These are phyloP conservation scores for Diaperis boleti DNA, from an alignment of 2,888 invertebrate genomes.

Conservation along the genomic window DNA sequence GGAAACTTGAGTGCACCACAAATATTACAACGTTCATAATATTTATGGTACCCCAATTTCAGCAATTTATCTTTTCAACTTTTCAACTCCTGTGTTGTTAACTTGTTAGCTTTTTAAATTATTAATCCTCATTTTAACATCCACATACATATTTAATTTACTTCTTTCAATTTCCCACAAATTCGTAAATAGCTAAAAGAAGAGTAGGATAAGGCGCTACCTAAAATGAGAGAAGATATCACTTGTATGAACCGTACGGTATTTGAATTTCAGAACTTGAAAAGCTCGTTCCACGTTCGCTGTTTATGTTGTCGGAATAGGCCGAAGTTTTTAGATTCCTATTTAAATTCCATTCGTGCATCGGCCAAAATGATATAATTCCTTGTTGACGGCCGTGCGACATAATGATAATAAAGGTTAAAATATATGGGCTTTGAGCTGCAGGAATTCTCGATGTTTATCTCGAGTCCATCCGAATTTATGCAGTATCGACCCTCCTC, in stretches of 20 bases:
- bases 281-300: not conserved
- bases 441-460: conserved; percentile 39
- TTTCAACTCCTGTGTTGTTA: too few species aligned
- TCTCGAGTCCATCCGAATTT: conserved; percentile 39
- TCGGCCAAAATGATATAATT: conserved; percentile 27
- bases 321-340: conserved; percentile 4
- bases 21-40: too few species aligned
- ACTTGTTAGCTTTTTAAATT: too few species aligned
- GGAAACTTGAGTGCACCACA: too few species aligned
- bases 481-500: conserved; percentile 42
- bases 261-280: not conserved
- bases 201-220: too few species aligned
- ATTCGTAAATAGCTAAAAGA: too few species aligned
- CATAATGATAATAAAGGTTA: conserved; percentile 32
- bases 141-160: too few species aligned
- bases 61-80: too few species aligned
- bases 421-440: conserved; percentile 31
- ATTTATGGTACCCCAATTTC: too few species aligned
- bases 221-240: too few species aligned
- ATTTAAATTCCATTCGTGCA: conserved; percentile 7
- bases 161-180: too few species aligned
- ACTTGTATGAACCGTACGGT: not conserved
- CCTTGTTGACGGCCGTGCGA: conserved; percentile 25
- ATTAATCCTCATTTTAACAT: too few species aligned
- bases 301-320: conserved; percentile 1